Conservation (phyloP, 2,113 vertebrate genomes). For the Centropus bengalensis region DNA sequence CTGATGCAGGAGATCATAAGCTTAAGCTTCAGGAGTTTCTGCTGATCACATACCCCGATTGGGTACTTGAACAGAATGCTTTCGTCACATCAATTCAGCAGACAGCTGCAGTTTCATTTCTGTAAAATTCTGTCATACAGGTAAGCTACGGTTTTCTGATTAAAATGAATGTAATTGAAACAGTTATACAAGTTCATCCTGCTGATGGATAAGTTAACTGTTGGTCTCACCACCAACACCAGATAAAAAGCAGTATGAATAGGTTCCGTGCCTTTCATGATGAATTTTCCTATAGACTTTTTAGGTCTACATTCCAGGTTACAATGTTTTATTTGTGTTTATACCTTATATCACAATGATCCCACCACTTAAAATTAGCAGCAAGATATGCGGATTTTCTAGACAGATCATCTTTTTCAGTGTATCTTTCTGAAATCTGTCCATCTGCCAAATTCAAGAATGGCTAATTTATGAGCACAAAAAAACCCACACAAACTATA, state of each 20-base stretch:
- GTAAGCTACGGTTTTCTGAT: background rate
- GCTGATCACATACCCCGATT: background rate
- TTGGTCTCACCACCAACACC: background rate
- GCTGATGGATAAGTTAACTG: background rate
- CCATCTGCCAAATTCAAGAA: background rate
- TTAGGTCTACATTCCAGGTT: background rate
- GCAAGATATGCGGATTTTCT: fast-evolving
- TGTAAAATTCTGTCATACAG: background rate
- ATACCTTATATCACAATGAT: background rate
- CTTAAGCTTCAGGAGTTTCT: background rate
- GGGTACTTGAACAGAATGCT: background rate
- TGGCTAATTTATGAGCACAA: background rate
- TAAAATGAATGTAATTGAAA: background rate
- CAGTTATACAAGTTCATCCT: background rate
- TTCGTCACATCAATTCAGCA: background rate
- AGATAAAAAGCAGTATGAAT: background rate
- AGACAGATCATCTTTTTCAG: background rate
- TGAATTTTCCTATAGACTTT: background rate
- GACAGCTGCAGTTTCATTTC: background rate
- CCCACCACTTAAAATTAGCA: background rate
- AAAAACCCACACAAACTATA: background rate
- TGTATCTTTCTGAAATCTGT: background rate
- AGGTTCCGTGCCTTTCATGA: background rate
- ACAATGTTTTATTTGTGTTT: fast-evolving
- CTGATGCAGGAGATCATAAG: background rate